Base-by-base conservation (phyloP, 2,797 vertebrate species). In the Oryzias dopingdopingensis region DNA sequence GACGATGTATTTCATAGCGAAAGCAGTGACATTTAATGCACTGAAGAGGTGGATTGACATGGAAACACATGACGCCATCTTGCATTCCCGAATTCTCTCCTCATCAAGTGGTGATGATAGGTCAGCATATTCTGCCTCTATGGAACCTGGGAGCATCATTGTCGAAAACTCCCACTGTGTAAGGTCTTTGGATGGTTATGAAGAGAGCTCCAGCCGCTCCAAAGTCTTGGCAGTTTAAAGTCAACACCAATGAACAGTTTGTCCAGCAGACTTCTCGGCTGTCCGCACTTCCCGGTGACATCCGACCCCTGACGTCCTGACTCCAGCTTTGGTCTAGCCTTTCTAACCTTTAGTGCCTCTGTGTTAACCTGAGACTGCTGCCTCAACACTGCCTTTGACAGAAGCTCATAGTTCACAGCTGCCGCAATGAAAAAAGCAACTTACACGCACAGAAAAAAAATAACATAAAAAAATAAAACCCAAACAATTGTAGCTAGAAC, bases 51-150 rank as follows among this genome's bases (percentile, higher is more conserved):
- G 65, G 66, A 81, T 66, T 80, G 73, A 79, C 80, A 73, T 76
- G 62, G 79, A 75, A 83, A 87, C 75, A 62, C 68, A 40, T 67
- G 75, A 66, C 54, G 51, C 67, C 72, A 72, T 74, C 49, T 68
- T 69, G 68, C 77, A 81, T 85, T 86, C 75, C 56, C 60, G 84
- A 82, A 75, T 65, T 74, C 57, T 52, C 65, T 77, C 82, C 83
- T 86, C 77, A 80, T 88, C 76, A 83, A 86, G 74, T 67, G 74
- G 80, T 72, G 79, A 74, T 86, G 86, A 85, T 80, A 84, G 80
- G 69, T 83, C 81, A 80, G 77, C 70, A 74, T 73, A 72, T 82
- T 83, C 71, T 59, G 70, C 65, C 67, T 56, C 77, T 13, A 65
- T 78, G 51, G 59, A 76, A 69, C 74, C 76, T 67, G 53, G 56